Conservation (phyloP, 2,113 vertebrate genomes). For the Eptesicus fuscus region DNA sequence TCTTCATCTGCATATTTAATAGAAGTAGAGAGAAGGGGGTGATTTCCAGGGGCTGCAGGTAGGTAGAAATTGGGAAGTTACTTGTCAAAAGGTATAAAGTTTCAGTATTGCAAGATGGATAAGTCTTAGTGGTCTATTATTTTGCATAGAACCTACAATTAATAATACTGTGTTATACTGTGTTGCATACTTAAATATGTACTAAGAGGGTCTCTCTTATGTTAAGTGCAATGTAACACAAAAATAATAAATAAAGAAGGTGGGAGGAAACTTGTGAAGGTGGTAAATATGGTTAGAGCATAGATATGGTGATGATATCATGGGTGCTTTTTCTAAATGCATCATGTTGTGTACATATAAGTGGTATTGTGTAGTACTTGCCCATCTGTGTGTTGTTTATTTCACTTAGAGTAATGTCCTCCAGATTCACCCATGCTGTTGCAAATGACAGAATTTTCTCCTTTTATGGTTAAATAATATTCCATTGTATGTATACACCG, state of each 20-base stretch:
- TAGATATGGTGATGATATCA: neutral
- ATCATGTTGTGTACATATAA: neutral
- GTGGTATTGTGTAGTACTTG: neutral
- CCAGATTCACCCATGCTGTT: neutral
- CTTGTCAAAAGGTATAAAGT: neutral
- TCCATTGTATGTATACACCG: neutral
- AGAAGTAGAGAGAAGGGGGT: neutral
- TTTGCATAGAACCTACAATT: no score
- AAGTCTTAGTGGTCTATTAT: neutral
- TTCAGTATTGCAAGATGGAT: neutral
- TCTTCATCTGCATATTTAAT: neutral
- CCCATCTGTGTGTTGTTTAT: neutral
- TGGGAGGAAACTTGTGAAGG: no score
- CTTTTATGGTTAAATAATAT: neutral
- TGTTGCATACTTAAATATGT: no score
- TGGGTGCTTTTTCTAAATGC: neutral
- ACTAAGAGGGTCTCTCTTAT: no score
- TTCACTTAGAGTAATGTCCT: neutral
- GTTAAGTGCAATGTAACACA: no score
- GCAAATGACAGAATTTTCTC: no score
- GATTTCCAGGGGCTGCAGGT: neutral
- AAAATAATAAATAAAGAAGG: no score
- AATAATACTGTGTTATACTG: no score
- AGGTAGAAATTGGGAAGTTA: neutral
- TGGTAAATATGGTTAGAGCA: neutral